A percentile compares a stretch with the other conserved stretches of the same genome.
phyloP scores from a whole-genome alignment of 1,140 invertebrate species.

The Aethina tumida region DNA sequence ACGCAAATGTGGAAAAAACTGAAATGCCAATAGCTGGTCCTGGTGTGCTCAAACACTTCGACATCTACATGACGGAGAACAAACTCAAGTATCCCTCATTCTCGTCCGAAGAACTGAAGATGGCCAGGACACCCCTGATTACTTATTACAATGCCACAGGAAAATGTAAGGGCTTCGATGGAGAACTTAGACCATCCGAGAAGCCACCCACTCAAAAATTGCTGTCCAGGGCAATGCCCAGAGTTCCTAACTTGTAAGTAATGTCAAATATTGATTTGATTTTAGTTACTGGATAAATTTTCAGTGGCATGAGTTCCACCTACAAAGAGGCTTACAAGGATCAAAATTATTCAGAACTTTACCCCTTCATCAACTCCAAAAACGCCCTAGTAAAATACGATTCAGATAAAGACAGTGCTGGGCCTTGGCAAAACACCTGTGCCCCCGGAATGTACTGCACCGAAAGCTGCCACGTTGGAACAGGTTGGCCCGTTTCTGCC shows the following conservation, averaged over 20 bases:
- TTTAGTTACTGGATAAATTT: slow-evolving; percentile 3
- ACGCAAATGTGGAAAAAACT: too few species aligned
- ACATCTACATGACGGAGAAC: slow-evolving; percentile 33
- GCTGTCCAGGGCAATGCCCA: slow-evolving; percentile 12
- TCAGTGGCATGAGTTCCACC: slow-evolving; percentile 27
- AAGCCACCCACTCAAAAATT: too few species aligned
- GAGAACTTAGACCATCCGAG: too few species aligned
- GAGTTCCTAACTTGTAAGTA: slow-evolving; percentile 24
- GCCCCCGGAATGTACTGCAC: slow-evolving; percentile 35
- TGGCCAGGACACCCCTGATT: too few species aligned
- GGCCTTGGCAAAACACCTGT: slow-evolving; percentile 28
- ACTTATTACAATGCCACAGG: too few species aligned
- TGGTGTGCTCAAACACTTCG: slow-evolving; percentile 31
- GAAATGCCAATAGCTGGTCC: too few species aligned
- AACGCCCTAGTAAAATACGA: too few species aligned
- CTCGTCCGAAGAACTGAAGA: too few species aligned
- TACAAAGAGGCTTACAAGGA: slow-evolving; percentile 21
- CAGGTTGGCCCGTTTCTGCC: slow-evolving; percentile 26
- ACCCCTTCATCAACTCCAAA: slow-evolving; percentile 19
- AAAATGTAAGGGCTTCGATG: too few species aligned
- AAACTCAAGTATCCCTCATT: slow-evolving; percentile 23
- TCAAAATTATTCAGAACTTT: slow-evolving; percentile 23
- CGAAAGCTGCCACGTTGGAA: slow-evolving; percentile 34
- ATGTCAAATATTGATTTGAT: too few species aligned
- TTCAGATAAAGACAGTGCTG: too few species aligned